Evolutionary conservation across 2,113 vertebrate species (phyloP).

Genomic region (Platanista minor): DNA sequence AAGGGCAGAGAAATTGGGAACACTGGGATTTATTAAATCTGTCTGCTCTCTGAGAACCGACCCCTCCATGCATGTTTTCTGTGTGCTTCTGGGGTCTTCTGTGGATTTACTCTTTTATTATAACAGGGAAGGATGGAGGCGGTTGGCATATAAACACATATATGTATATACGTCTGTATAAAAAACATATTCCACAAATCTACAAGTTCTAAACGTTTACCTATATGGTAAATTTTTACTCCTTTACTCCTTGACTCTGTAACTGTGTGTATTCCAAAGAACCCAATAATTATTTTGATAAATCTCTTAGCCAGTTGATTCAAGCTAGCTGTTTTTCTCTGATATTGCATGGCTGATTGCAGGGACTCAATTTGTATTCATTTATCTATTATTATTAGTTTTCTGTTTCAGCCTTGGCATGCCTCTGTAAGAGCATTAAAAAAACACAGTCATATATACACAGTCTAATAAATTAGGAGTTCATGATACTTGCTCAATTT

Average conservation of each 20-base stretch:
- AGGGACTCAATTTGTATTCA: not conserved
- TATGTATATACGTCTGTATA: no score
- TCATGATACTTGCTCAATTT: not conserved
- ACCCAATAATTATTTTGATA: not conserved
- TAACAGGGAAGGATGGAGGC: not conserved
- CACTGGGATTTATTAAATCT: not conserved
- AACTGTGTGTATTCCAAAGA: not conserved
- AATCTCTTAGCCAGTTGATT: not conserved
- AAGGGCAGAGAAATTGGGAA: not conserved
- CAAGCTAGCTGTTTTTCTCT: not conserved
- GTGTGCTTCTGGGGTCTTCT: not conserved
- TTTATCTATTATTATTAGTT: not conserved
- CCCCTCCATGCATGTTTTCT: not conserved
- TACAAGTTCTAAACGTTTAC: no score
- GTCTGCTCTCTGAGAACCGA: not conserved
- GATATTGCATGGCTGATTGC: not conserved
- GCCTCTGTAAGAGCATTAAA: not conserved
- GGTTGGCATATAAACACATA: not conserved
- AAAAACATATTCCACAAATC: not conserved
- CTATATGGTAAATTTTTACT: not conserved
- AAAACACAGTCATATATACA: not conserved
- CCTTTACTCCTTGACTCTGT: not conserved
- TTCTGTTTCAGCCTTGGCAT: not conserved
- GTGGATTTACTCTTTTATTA: not conserved
- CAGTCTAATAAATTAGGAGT: not conserved